Conservation (phyloP, 2,797 vertebrate genomes). For the Acropternis orthonyx region DNA sequence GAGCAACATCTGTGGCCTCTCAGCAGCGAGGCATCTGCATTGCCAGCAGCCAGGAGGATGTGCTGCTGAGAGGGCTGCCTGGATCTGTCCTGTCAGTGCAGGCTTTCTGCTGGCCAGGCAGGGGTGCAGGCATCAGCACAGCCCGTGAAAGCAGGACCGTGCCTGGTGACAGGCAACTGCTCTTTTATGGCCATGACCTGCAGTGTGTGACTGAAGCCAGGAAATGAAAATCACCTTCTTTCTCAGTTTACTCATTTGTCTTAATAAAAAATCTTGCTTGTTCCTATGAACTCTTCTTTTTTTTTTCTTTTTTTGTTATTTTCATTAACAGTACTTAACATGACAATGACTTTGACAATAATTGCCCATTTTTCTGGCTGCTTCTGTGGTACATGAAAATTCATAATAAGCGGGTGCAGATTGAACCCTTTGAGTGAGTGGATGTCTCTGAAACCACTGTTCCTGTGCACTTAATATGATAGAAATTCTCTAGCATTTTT, state of each 20-base stretch:
- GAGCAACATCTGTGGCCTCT: rapidly evolving
- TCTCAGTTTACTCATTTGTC: not conserved
- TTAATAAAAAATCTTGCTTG: not conserved
- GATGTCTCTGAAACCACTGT: not conserved
- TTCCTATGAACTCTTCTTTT: not conserved
- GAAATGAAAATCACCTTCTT: conserved; percentile 20
- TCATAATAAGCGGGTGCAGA: not conserved
- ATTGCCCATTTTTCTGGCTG: not conserved
- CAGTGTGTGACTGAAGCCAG: not conserved
- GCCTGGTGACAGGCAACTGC: rapidly evolving
- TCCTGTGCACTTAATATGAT: not conserved
- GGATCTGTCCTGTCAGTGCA: not conserved
- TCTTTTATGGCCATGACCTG: not conserved
- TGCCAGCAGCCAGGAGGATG: not conserved
- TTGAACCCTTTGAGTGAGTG: not conserved
- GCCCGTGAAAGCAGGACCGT: rapidly evolving
- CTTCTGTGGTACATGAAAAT: not conserved
- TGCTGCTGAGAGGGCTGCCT: not conserved
- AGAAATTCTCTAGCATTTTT: not conserved
- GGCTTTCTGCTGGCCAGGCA: not conserved
- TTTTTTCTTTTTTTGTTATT: not conserved
- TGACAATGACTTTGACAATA: not conserved
- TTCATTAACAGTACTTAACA: not conserved
- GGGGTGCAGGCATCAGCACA: not conserved
- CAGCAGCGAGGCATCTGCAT: not conserved